Percentiles rank a stretch among this genome's conserved stretches.
These are phyloP conservation scores for Brachionus plicatilis DNA, from an alignment of 1,140 invertebrate genomes.

Conservation along the genomic window DNA sequence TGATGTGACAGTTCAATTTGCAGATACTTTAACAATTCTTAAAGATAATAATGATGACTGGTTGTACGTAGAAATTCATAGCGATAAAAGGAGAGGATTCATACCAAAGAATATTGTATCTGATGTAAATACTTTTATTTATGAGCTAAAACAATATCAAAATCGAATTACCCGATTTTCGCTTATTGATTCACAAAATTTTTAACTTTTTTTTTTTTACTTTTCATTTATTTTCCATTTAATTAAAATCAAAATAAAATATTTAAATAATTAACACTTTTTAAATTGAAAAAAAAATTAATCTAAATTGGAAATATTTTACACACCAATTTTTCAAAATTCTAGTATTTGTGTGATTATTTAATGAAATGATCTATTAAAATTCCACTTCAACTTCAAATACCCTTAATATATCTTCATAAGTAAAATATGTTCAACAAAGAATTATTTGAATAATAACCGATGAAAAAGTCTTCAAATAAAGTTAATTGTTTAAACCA, in stretches of 20 bases:
- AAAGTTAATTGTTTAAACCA: too few relatives aligned
- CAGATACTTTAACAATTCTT: neutral
- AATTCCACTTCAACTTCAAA: too few relatives aligned
- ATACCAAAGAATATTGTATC: neutral
- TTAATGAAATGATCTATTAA: too few relatives aligned
- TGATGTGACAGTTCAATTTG: neutral
- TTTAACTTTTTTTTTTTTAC: neutral
- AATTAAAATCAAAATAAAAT: neutral
- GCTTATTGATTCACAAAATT: neutral
- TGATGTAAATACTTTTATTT: neutral
- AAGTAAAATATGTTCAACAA: too few relatives aligned
- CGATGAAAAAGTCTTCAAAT: too few relatives aligned
- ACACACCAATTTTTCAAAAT: too few relatives aligned
- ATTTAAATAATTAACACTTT: too few relatives aligned
- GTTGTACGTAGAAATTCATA: neutral
- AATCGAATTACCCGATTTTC: neutral
- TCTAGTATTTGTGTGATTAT: too few relatives aligned
- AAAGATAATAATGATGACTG: conserved; percentile 24
- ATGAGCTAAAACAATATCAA: neutral
- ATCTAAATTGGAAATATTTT: too few relatives aligned
- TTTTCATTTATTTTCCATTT: neutral
- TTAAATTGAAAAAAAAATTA: too few relatives aligned
- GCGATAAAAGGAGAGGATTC: neutral
- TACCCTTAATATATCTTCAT: too few relatives aligned
- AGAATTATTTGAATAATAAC: too few relatives aligned